Conservation (phyloP, 2,797 vertebrate genomes). For the Coilia nasus region DNA sequence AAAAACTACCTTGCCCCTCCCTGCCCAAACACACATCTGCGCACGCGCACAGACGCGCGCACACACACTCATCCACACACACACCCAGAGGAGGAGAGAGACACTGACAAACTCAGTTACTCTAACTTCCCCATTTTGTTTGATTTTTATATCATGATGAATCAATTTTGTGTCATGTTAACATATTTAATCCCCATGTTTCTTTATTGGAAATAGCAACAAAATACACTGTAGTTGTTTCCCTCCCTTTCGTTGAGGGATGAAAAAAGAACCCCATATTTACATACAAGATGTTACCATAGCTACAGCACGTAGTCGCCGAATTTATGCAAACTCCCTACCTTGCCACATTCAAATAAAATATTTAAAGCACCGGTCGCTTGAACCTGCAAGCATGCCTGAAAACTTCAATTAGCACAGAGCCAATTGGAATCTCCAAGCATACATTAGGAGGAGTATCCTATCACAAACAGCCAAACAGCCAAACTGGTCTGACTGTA, state of each 20-base stretch:
- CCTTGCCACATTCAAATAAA: constrained; percentile 73
- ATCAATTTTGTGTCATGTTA: background rate
- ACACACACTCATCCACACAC: background rate
- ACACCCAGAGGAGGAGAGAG: background rate
- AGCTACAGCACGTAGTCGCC: constrained; percentile 39
- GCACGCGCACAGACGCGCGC: background rate
- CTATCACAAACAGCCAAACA: background rate
- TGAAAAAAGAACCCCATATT: constrained; percentile 36
- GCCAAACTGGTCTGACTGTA: background rate
- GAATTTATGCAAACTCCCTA: constrained; percentile 68
- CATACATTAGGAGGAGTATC: background rate
- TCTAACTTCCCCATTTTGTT: background rate
- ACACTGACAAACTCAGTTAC: background rate
- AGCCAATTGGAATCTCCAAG: background rate
- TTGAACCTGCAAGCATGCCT: constrained; percentile 13
- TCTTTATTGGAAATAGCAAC: background rate
- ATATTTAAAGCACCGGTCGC: constrained; percentile 40
- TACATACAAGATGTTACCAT: constrained; percentile 47
- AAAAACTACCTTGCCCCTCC: constrained; percentile 57
- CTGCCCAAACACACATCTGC: constrained; percentile 31
- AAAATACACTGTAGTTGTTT: background rate
- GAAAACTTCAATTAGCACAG: background rate
- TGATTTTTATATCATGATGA: background rate
- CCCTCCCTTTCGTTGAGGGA: background rate
- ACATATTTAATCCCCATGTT: background rate